Evolutionary conservation across 2,888 invertebrate genomes (phyloP).

Genomic region (Dicranocentrus wangi): DNA sequence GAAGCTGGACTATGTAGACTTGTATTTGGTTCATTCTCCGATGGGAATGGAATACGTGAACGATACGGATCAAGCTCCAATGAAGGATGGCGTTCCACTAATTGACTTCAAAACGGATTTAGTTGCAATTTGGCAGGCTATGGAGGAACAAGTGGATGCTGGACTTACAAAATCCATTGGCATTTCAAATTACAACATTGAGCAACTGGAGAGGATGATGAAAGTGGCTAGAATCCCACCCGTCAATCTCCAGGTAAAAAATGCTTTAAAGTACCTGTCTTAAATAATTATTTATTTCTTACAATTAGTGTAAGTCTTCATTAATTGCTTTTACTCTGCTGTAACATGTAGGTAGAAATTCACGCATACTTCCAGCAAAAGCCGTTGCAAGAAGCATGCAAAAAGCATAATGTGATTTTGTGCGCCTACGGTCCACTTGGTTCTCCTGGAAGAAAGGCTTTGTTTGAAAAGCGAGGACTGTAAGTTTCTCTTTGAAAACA

Average conservation of each 20-base stretch:
- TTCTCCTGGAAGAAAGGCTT: conserved; percentile 78
- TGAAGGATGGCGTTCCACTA: conserved; percentile 81
- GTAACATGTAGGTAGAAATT: conserved; percentile 63
- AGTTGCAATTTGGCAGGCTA: conserved; percentile 81
- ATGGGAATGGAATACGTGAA: conserved; percentile 76
- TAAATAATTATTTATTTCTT: too few species aligned
- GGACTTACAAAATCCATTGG: conserved; percentile 87
- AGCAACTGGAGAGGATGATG: conserved; percentile 82
- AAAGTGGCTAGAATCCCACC: conserved; percentile 80
- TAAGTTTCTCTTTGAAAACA: conserved; percentile 36
- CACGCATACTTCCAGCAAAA: conserved; percentile 69
- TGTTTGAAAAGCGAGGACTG: conserved; percentile 60
- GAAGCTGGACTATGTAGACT: conserved; percentile 85
- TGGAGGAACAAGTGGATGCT: conserved; percentile 81
- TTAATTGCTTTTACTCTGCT: not conserved
- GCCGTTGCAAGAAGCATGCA: conserved; percentile 49
- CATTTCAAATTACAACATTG: conserved; percentile 86
- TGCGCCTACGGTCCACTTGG: conserved; percentile 66
- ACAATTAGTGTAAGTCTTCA: conserved; percentile 5
- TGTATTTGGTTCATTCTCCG: conserved; percentile 87
- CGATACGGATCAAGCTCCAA: conserved; percentile 74
- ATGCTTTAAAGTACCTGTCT: too few species aligned
- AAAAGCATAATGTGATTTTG: conserved; percentile 61
- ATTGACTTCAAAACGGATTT: conserved; percentile 77
- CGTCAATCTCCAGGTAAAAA: conserved; percentile 76